Percentiles rank a stretch among this genome's conserved stretches.
Evolutionary conservation across 1,140 invertebrate species (phyloP).

Genomic region (Myzus persicae): DNA sequence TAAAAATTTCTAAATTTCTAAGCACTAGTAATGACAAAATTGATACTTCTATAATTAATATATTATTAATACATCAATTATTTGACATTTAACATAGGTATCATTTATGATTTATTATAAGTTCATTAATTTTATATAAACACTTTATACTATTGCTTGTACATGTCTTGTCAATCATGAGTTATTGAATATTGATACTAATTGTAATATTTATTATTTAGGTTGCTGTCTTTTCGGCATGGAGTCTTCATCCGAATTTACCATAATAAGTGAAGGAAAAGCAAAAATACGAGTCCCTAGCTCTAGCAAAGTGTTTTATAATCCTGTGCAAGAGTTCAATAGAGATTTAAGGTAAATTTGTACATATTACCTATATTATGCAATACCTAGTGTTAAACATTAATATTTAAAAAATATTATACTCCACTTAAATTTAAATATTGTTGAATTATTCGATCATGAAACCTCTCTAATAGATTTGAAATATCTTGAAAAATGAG

Average conservation of each 20-base stretch:
- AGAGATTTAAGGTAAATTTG: conserved; percentile 83
- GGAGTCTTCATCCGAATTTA: conserved; percentile 5
- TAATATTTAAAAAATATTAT: too few species aligned
- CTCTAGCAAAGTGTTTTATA: conserved; percentile 88
- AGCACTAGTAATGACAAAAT: background rate
- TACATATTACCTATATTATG: conserved; percentile 42
- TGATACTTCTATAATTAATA: background rate
- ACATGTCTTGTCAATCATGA: background rate
- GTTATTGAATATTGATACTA: background rate
- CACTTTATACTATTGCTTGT: background rate
- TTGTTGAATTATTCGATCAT: background rate
- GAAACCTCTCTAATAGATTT: background rate
- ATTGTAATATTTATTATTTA: conserved; percentile 5
- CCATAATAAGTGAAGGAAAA: conserved; percentile 72
- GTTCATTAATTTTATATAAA: background rate
- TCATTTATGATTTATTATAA: background rate
- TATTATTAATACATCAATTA: background rate
- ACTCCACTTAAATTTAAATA: background rate
- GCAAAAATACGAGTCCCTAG: conserved; percentile 74
- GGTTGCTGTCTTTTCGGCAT: background rate
- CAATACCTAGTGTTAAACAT: background rate
- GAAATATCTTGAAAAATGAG: background rate
- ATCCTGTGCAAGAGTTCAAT: conserved; percentile 97
- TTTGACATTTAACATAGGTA: background rate
- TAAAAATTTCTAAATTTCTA: background rate